Percentiles rank a stretch among this genome's conserved stretches.
Evolutionary conservation across 1,140 invertebrate genomes (phyloP).

Genomic region (Piezodorus guildinii): DNA sequence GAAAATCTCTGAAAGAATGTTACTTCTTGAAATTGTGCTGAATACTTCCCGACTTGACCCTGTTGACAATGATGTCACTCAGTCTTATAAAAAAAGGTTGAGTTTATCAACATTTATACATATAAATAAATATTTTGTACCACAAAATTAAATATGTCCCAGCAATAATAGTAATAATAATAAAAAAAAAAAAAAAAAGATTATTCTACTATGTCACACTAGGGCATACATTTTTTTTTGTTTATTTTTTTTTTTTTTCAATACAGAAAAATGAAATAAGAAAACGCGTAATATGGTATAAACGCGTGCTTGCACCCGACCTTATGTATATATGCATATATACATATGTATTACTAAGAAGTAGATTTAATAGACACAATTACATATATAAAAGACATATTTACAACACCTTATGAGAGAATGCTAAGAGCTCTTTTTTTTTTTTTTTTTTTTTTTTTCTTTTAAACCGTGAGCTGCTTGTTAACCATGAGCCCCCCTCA

Average conservation of each 20-base stretch:
- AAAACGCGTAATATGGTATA: too few relatives aligned
- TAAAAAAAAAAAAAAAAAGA: not conserved
- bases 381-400: too few relatives aligned
- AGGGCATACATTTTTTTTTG: not conserved
- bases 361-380: too few relatives aligned
- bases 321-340: too few relatives aligned
- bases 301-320: too few relatives aligned
- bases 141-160: not conserved
- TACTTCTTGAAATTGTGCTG: not conserved
- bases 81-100: constrained; percentile 12
- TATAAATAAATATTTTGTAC: constrained; percentile 12
- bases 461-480: too few relatives aligned
- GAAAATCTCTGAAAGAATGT: not conserved
- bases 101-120: constrained; percentile 8
- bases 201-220: not conserved
- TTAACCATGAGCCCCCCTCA: too few relatives aligned
- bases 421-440: too few relatives aligned
- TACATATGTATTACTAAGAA: too few relatives aligned
- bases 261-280: not conserved
- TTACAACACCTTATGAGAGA: too few relatives aligned
- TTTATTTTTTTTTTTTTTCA: not conserved
- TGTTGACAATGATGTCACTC: constrained; percentile 15
- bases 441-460: too few relatives aligned
- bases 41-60: not conserved
- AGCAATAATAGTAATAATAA: too few relatives aligned